Conservation (phyloP, 1,140 invertebrate species). For the Sipha flava region DNA sequence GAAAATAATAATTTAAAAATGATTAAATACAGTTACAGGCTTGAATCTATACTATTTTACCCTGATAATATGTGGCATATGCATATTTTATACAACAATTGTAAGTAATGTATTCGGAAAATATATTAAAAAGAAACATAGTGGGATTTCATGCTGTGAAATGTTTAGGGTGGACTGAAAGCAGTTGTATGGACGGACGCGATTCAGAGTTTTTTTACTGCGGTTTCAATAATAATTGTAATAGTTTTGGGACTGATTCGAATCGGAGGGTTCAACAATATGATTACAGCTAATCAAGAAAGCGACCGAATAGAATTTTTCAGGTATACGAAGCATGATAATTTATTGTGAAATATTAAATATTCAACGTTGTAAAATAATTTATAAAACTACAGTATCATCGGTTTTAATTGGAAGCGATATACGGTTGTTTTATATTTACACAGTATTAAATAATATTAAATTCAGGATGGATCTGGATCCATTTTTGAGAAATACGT, state of each 20-base stretch:
- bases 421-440: too few species aligned
- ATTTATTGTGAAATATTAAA: too few species aligned
- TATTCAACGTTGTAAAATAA: too few species aligned
- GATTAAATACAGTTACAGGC: slow-evolving; percentile 39
- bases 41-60: slow-evolving; percentile 39
- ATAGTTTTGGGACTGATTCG: slow-evolving; percentile 56
- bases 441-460: too few species aligned
- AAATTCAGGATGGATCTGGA: slow-evolving; percentile 61
- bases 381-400: too few species aligned
- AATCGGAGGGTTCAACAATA: slow-evolving; percentile 55
- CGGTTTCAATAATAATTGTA: slow-evolving; percentile 59
- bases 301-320: slow-evolving; percentile 53
- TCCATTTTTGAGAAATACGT: slow-evolving; percentile 67
- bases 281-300: slow-evolving; percentile 51
- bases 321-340: slow-evolving; percentile 53
- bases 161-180: slow-evolving; percentile 67
- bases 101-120: slow-evolving; percentile 35
- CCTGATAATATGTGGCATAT: slow-evolving; percentile 38
- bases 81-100: slow-evolving; percentile 42
- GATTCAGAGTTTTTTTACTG: slow-evolving; percentile 69
- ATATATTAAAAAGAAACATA: too few species aligned
- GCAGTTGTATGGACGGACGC: slow-evolving; percentile 83
- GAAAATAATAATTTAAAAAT: too few species aligned
- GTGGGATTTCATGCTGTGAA: not conserved
- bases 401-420: too few species aligned